Conservation (phyloP, 2,888 invertebrate species). For the Chalcosyrphus nemorum region DNA sequence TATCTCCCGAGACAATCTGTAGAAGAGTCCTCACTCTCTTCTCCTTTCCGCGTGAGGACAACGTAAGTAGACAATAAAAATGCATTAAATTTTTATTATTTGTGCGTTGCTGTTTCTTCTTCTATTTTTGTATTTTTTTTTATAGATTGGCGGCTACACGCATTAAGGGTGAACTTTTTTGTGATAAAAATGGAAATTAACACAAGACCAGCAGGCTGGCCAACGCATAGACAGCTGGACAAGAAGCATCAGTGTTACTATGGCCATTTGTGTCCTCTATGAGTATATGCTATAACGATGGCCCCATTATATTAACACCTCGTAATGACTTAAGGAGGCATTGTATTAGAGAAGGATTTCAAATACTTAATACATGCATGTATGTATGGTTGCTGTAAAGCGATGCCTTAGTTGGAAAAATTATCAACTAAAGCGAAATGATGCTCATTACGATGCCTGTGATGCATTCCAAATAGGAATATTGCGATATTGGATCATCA, state of each 20-base stretch:
- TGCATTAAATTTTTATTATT: conserved; percentile 70
- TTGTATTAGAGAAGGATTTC: background rate
- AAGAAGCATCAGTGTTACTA: background rate
- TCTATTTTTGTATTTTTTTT: conserved; percentile 4
- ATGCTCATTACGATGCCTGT: conserved; percentile 60
- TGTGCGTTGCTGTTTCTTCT: conserved; percentile 39
- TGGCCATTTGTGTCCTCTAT: conserved; percentile 28
- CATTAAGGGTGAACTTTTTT: conserved; percentile 62
- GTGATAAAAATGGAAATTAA: conserved; percentile 72
- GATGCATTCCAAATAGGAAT: conserved; percentile 62
- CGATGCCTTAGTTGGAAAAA: conserved; percentile 26
- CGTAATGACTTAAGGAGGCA: conserved; percentile 52
- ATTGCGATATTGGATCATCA: conserved; percentile 52
- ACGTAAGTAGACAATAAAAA: conserved; percentile 72
- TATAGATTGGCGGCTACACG: conserved; percentile 38
- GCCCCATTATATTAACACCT: conserved; percentile 64
- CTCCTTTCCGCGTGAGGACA: conserved; percentile 18
- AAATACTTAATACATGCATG: background rate
- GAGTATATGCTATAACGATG: conserved; percentile 56
- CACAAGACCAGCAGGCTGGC: conserved; percentile 27
- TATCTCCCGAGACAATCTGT: conserved; percentile 51
- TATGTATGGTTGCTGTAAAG: conserved; percentile 12
- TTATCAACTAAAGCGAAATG: conserved; percentile 47
- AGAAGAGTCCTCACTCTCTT: background rate
- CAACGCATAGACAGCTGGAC: background rate